Evolutionary conservation across 2,113 vertebrate species (phyloP).

Genomic region (Hippolais icterina): DNA sequence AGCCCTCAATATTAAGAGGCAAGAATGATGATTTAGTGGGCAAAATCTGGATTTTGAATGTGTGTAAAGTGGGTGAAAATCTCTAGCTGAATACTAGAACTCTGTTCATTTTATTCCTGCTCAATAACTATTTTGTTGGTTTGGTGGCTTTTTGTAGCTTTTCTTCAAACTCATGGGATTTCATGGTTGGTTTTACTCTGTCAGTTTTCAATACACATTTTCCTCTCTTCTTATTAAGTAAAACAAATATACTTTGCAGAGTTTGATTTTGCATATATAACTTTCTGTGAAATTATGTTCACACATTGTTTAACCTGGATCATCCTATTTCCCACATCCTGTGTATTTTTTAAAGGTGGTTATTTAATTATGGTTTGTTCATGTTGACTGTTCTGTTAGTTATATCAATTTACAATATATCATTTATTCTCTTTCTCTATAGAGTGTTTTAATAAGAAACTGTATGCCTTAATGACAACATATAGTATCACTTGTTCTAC

Average conservation of each 20-base stretch:
- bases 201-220: background rate
- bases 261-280: conserved; percentile 5
- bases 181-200: background rate
- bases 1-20: background rate
- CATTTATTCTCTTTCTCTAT: background rate
- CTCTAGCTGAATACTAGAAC: background rate
- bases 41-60: background rate
- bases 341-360: background rate
- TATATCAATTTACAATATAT: background rate
- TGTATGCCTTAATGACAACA: background rate
- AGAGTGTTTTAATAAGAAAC: conserved; percentile 11
- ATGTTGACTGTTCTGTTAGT: background rate
- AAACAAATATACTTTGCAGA: conserved; percentile 43
- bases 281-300: conserved; percentile 4
- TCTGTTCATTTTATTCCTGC: background rate
- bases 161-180: background rate
- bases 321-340: conserved; percentile 14
- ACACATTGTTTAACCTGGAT: conserved; percentile 29
- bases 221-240: conserved; percentile 34
- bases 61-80: background rate
- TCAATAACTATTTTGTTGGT: background rate
- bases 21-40: background rate
- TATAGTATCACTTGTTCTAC: background rate
- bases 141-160: background rate
- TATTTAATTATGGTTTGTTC: conserved; percentile 43